phyloP scores from a whole-genome alignment of 2,797 vertebrate genomes.

The Crax fasciolata region DNA sequence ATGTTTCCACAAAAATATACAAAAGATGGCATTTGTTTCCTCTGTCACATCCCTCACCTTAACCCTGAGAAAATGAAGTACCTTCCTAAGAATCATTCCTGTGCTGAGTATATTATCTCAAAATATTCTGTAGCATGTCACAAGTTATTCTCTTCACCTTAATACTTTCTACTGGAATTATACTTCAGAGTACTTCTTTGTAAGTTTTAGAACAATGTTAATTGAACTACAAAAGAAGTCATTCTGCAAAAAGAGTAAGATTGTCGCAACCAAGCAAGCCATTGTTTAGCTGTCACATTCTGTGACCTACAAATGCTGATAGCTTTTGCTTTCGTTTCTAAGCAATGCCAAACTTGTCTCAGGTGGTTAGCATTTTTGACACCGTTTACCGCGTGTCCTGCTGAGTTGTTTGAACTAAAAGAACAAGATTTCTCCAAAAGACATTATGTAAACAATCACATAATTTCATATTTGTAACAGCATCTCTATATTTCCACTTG shows the following conservation, averaged over 20 bases:
- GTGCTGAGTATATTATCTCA: not conserved
- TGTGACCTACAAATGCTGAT: not conserved
- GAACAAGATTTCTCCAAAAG: conserved; percentile 15
- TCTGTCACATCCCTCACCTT: not conserved
- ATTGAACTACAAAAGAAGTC: not conserved
- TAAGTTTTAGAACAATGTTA: not conserved
- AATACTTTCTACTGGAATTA: not conserved
- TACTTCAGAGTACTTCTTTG: not conserved
- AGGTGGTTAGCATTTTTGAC: not conserved
- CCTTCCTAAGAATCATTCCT: not conserved
- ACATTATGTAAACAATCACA: not conserved
- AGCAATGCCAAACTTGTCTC: not conserved
- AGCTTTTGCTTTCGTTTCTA: not conserved
- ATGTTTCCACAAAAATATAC: not conserved
- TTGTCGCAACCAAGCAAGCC: not conserved
- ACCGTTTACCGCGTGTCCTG: not conserved
- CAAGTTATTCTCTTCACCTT: not conserved
- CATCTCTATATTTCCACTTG: not conserved
- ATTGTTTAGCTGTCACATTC: not conserved
- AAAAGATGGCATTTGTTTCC: not conserved
- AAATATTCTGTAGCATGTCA: not conserved
- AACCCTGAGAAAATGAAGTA: not conserved
- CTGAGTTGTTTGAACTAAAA: not conserved
- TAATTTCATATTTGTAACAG: conserved; percentile 11
- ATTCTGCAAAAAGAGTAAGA: not conserved